Evolutionary conservation across 64 coral and sea anemone genomes (phyloP), one percentile per base, ranked within the genome.

Genomic region (Hydrozoanthus tunicans): DNA sequence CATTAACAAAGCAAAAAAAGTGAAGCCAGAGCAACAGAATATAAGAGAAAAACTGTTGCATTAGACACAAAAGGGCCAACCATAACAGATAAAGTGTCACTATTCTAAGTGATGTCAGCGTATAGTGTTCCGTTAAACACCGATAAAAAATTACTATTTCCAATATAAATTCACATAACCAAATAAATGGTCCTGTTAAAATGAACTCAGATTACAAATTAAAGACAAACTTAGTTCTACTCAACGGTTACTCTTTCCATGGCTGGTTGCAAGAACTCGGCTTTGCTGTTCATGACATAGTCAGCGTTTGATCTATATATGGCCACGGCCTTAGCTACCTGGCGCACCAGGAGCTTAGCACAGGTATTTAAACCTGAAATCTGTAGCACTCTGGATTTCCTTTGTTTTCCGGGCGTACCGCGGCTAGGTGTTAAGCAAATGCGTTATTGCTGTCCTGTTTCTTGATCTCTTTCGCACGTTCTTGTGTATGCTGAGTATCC

Each of bases 181-280:
- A 14, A 1, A 64, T 1, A 43, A 43, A 43, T 43, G 13, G 7
- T 64, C 62, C 7, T 7, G 13, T 64, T 64, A 64, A 6, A 71
- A 20, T 71, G 32, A 43, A 43, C 32, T 43, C 32, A 43, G 32
- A 43, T 43, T 43, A 43, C 32, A 43, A 43, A 2, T 13, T 24
- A 24, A 71, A 71, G 17, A 71, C 17, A 71, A 71, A 71, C n/a
- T 71, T 71, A 71, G 17, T 71, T 71, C 68, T 71, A 0, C n/a
- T 71, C 68, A 71, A 71, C 68, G n/a, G 20, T 71, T 71, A 71
- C 68, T 71, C 68, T 71, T 71, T 24, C 68, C 68, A 71, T 71
- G 68, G 68, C 68, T 71, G 68, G 68, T 71, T 71, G n/a, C 68
- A 71, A 24, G 27, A 71, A 23, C 17, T 71, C 68, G 4, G 68